These are phyloP conservation scores for Eumaeus atala DNA, from an alignment of 1,140 invertebrate genomes.

Conservation along the genomic window DNA sequence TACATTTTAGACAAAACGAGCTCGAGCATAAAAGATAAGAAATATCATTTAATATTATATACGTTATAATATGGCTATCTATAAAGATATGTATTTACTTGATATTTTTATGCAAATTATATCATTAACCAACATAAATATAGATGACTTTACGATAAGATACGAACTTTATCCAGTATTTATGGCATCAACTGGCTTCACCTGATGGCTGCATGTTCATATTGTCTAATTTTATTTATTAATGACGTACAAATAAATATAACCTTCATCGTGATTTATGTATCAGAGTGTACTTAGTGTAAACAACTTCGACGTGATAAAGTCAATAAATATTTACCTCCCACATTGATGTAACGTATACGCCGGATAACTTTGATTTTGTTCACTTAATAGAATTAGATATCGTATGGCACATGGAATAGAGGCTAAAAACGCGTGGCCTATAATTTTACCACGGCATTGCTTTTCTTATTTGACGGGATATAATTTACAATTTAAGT, in stretches of 20 bases:
- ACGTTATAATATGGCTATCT: too few relatives aligned
- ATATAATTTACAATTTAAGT: constrained; percentile 13
- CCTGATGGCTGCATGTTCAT: too few relatives aligned
- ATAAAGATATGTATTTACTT: too few relatives aligned
- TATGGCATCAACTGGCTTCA: too few relatives aligned
- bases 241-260: neutral
- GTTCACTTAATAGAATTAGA: neutral
- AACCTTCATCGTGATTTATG: constrained; percentile 4
- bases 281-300: constrained; percentile 5
- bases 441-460: neutral
- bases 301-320: constrained; percentile 3
- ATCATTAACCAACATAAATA: too few relatives aligned
- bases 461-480: constrained; percentile 4
- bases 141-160: too few relatives aligned
- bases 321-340: constrained; percentile 11
- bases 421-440: neutral
- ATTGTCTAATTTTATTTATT: too few relatives aligned
- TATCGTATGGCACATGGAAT: neutral
- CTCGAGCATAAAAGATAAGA: too few relatives aligned
- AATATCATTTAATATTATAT: too few relatives aligned
- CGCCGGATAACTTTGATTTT: neutral
- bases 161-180: too few relatives aligned
- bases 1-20: too few relatives aligned
- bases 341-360: constrained; percentile 11
- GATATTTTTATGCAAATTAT: too few relatives aligned